Evolutionary conservation across 2,113 vertebrate species (phyloP), one percentile per base, ranked within the genome.

Genomic region (Columba livia): DNA sequence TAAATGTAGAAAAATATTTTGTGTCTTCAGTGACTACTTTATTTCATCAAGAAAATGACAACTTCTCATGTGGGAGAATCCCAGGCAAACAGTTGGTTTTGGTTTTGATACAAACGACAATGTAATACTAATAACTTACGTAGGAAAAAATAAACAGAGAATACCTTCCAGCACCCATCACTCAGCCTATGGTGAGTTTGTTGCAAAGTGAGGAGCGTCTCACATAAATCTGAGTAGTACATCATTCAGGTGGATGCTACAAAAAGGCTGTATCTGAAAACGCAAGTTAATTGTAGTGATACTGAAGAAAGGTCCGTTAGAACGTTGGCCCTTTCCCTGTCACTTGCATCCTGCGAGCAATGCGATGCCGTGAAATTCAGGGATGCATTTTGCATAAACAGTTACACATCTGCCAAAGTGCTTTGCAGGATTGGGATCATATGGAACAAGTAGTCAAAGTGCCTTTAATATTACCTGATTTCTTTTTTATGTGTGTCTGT

Each of bases 391-490:
- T 88, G 61, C 70, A 32, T 75, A 86, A 81, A 65, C 44, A 71
- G 57, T 64, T 74, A 36, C 75, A 86, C 72, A 70, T 95, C 90
- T 96, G 75, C 65, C 61, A 26, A 80, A 96, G 61, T 75, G 75
- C 88, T 95, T 90, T 81, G 72, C 61, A 75, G 92, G 79, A 85
- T 58, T 81, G 48, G 72, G 61, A 81, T 94, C 90, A 87, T 90
- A 95, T 88, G 90, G 92, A 95, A 91, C 90, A 93, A 94, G 93
- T 94, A 95, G 93, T 95, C 93, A 93, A 96, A 96, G 70, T 93
- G 77, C 90, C 75, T 96, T 95, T 94, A 91, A 94, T 97, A 95
- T 94, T 95, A 88, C 79, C 88, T 92, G 94, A 92, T 95, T 94
- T 67, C 85, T 95, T 88, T 95, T 96, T 96, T 95, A 91, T 93